A percentile compares a stretch with the other conserved stretches of the same genome.
These are phyloP conservation scores for Papilio polytes DNA, from an alignment of 1,140 invertebrate genomes.

Conservation along the genomic window DNA sequence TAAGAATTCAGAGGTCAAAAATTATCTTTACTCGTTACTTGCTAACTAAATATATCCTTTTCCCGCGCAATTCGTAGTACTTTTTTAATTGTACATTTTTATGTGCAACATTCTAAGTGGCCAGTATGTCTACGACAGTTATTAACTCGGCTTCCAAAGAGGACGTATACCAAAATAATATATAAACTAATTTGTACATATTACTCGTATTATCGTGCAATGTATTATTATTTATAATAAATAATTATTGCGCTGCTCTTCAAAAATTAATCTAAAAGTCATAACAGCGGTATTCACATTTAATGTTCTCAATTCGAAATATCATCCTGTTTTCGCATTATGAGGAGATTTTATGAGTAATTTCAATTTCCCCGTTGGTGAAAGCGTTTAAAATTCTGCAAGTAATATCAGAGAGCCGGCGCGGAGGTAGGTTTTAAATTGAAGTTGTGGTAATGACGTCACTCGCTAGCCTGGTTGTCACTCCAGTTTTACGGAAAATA, in stretches of 20 bases:
- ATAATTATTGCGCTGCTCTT: not conserved
- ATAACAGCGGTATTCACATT: not conserved
- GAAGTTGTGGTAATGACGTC: slow-evolving; percentile 13
- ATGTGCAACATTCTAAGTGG: no score
- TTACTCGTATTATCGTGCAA: no score
- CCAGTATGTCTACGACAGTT: no score
- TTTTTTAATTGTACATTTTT: not conserved
- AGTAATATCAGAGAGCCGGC: not conserved
- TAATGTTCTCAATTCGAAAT: slow-evolving; percentile 6
- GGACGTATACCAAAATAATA: no score
- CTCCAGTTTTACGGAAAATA: not conserved
- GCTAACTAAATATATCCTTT: not conserved
- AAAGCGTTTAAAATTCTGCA: slow-evolving; percentile 4
- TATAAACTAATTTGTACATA: no score
- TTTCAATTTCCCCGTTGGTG: not conserved
- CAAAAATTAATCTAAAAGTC: not conserved
- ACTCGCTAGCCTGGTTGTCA: not conserved
- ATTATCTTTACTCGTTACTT: no score
- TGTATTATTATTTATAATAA: no score
- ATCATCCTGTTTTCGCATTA: not conserved
- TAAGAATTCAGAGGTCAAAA: no score
- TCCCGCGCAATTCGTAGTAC: not conserved
- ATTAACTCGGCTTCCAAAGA: no score
- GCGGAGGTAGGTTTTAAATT: not conserved
- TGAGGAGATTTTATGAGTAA: slow-evolving; percentile 16